Percentiles rank a stretch among this genome's conserved stretches.
Evolutionary conservation across 2,888 invertebrate species (phyloP).

Genomic region (Stenolophus ochropezus): DNA sequence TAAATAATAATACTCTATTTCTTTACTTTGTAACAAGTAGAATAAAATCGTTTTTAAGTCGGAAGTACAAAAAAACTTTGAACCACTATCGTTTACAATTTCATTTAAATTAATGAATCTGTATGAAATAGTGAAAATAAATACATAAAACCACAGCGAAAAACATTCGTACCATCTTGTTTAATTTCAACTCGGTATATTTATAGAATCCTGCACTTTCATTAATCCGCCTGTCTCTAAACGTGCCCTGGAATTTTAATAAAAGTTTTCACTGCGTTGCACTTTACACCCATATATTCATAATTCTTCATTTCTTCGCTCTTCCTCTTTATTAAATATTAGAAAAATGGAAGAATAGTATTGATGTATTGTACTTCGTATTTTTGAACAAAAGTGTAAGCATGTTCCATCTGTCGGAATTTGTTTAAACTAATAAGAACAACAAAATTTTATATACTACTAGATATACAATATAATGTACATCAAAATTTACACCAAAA

Average conservation of each 20-base stretch:
- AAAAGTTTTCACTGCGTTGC: neutral
- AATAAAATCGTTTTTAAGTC: too few species aligned
- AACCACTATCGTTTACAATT: neutral
- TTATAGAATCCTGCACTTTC: slow-evolving; percentile 8
- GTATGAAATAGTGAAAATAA: neutral
- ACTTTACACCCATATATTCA: neutral
- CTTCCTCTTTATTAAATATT: neutral
- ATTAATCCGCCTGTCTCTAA: neutral
- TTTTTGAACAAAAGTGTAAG: neutral
- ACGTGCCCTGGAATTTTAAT: slow-evolving; percentile 14
- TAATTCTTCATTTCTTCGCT: neutral
- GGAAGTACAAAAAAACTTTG: neutral
- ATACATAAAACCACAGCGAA: neutral
- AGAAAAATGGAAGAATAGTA: neutral
- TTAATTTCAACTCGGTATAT: neutral
- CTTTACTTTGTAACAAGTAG: too few species aligned
- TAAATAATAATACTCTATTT: too few species aligned
- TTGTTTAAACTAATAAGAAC: too few species aligned
- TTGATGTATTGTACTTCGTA: neutral
- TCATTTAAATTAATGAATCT: neutral
- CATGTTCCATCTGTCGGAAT: too few species aligned
- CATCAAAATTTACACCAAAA: too few species aligned
- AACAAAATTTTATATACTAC: too few species aligned
- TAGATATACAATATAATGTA: too few species aligned
- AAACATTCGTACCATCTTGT: neutral